A percentile compares a stretch with the other conserved stretches of the same genome.
These are phyloP conservation scores for Oscheius sp. DNA, from an alignment of 2,888 invertebrate genomes.

Conservation along the genomic window DNA sequence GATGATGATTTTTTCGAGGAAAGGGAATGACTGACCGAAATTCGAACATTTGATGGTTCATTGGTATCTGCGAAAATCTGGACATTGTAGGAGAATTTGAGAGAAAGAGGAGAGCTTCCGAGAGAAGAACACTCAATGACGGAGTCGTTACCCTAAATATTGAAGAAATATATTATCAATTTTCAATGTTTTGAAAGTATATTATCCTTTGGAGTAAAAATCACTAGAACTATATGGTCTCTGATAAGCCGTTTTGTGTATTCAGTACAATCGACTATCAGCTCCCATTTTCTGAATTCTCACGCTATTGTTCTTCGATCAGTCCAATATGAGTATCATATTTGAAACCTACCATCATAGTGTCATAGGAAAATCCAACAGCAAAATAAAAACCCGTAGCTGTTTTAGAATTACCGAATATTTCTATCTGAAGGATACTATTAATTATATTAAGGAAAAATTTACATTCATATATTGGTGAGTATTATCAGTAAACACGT, in stretches of 20 bases:
- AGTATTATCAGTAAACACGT: conserved; percentile 6
- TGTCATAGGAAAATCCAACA: conserved; percentile 23
- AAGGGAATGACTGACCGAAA: too few species aligned
- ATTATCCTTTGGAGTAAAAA: neutral
- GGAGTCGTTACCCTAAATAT: conserved; percentile 33
- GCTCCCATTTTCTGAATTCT: conserved; percentile 8
- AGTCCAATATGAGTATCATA: neutral
- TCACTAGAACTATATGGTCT: neutral
- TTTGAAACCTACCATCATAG: conserved; percentile 18
- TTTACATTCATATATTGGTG: neutral
- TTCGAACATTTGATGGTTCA: conserved; percentile 32
- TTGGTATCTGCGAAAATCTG: neutral
- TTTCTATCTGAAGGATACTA: neutral
- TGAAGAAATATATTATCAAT: neutral
- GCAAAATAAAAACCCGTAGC: conserved; percentile 14
- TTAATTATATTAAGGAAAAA: too few species aligned
- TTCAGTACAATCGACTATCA: neutral
- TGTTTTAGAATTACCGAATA: neutral
- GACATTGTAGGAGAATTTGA: conserved; percentile 44
- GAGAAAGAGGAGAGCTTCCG: conserved; percentile 30
- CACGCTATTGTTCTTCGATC: conserved; percentile 1
- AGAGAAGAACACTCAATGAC: conserved; percentile 50
- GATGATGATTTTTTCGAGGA: too few species aligned
- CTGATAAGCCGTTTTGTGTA: neutral
- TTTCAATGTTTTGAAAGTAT: neutral